Conservation (phyloP, 2,888 invertebrate species). For the Pyrocoelia pectoralis region DNA sequence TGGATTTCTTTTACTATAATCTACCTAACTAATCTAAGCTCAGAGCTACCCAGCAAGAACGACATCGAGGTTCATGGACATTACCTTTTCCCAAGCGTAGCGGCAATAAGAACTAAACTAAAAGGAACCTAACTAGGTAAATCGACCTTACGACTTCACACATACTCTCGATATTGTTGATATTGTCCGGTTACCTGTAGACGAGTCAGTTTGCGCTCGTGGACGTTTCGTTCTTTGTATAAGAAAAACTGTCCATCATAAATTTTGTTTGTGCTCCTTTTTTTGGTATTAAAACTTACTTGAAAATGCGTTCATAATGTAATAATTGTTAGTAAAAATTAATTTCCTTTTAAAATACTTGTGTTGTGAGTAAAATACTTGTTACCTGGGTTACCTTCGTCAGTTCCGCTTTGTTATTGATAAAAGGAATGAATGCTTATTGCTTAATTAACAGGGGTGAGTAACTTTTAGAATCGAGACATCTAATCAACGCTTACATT, state of each 20-base stretch:
- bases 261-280: background rate
- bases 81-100: slow-evolving; percentile 37
- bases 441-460: slow-evolving; percentile 26
- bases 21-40: background rate
- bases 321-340: slow-evolving; percentile 7
- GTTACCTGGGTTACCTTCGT: slow-evolving; percentile 29
- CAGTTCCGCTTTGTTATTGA: slow-evolving; percentile 19
- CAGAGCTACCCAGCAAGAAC: slow-evolving; percentile 8
- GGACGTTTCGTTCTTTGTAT: slow-evolving; percentile 23
- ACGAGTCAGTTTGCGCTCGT: slow-evolving; percentile 24
- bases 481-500: background rate
- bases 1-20: background rate
- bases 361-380: slow-evolving; percentile 29
- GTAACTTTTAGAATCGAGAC: slow-evolving; percentile 15
- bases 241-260: slow-evolving; percentile 12
- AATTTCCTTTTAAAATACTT: slow-evolving; percentile 18
- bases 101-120: slow-evolving; percentile 43
- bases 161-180: slow-evolving; percentile 48
- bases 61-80: slow-evolving; percentile 47
- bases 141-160: slow-evolving; percentile 42
- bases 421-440: slow-evolving; percentile 22
- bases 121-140: slow-evolving; percentile 27
- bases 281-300: background rate
- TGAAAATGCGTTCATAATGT: background rate
- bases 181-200: slow-evolving; percentile 32